These are phyloP conservation scores for Ornithorhynchus anatinus DNA, from an alignment of 2,113 vertebrate species.

Conservation along the genomic window DNA sequence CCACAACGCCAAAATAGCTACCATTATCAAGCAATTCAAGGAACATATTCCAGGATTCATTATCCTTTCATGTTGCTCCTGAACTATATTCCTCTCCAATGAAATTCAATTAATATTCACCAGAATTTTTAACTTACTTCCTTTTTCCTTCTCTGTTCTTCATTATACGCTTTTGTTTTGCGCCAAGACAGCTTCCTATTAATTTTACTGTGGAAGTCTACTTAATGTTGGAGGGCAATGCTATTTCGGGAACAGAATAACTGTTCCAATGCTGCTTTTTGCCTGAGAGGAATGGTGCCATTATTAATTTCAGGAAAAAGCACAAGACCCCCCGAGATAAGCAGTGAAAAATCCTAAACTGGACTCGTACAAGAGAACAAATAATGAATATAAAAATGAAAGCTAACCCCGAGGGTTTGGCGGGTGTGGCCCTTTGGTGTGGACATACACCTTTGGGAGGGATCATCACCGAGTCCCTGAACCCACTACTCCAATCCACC, in stretches of 20 bases:
- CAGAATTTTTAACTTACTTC: conserved; percentile 28
- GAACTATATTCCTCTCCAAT: no score
- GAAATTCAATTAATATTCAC: conserved; percentile 21
- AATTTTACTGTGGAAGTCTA: conserved; percentile 33
- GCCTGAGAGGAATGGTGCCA: background rate
- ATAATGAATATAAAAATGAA: background rate
- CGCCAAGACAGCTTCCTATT: no score
- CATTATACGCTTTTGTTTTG: conserved; percentile 23
- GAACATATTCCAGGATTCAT: no score
- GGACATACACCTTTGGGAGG: no score
- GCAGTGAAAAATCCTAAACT: background rate
- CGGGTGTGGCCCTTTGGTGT: no score
- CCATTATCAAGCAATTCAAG: no score
- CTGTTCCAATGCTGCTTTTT: conserved; percentile 7
- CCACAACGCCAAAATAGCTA: no score
- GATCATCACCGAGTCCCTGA: no score
- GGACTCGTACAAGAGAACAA: fast-evolving
- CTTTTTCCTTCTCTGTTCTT: conserved; percentile 12
- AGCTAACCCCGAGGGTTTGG: no score
- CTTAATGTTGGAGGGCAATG: conserved; percentile 31
- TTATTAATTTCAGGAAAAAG: fast-evolving
- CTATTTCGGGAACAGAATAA: background rate
- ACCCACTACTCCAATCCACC: no score
- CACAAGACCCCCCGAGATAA: no score
- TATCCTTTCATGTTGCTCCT: no score